Evolutionary conservation across 2,797 vertebrate species (phyloP).

Genomic region (Siniperca undulata): DNA sequence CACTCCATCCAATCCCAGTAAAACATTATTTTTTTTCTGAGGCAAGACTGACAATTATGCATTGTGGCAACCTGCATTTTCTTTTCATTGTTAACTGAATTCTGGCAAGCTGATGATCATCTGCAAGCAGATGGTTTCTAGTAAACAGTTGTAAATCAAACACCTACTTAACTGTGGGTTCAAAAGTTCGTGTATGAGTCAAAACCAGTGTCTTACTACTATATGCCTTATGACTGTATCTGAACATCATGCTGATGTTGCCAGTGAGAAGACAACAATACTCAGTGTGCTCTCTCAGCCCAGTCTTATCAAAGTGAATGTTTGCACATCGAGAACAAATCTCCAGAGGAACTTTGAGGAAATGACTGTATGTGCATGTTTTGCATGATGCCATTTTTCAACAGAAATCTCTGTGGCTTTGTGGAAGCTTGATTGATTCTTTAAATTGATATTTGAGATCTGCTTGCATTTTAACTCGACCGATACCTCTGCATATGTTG

Average conservation of each 20-base stretch:
- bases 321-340: constrained; percentile 14
- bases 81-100: constrained; percentile 28
- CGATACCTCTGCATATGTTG: not conserved
- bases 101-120: constrained; percentile 25
- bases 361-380: not conserved
- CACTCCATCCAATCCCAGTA: not conserved
- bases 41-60: not conserved
- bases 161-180: not conserved
- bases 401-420: not conserved
- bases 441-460: constrained; percentile 19
- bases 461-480: not conserved
- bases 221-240: not conserved
- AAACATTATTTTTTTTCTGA: not conserved
- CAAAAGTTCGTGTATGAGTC: not conserved
- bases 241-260: constrained; percentile 4
- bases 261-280: not conserved
- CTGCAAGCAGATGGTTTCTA: constrained; percentile 4
- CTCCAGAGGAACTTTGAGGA: constrained; percentile 13
- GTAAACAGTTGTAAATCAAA: no score
- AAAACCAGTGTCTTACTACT: not conserved
- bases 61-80: not conserved
- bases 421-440: not conserved
- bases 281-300: not conserved
- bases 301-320: constrained; percentile 26
- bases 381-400: constrained; percentile 19